Base-by-base conservation (phyloP, 37 sponge, comb jelly and placozoan species). In the Halisarca cf. caerulea region DNA sequence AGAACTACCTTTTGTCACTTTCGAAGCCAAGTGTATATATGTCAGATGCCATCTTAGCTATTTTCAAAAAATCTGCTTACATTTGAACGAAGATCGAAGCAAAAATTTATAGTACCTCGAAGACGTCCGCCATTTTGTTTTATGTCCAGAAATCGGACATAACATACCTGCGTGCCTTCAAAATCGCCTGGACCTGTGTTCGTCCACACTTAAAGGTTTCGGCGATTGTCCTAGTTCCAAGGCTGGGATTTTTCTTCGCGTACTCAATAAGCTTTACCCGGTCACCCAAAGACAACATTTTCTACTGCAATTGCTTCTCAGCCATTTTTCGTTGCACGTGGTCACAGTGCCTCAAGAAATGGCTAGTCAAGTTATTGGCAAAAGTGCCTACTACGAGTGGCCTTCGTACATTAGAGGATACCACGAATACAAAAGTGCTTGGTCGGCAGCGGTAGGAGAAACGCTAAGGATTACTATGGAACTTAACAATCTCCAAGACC, bases 231-330 rank as follows among this genome's bases (percentile, higher is more conserved):
- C 57, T 66, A 15, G 68, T 66, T 66, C 68, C 68, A 25, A 66
- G 25, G 68, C 68, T 66, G 28, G 68, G 68, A n/a, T 66, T 66
- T 27, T 66, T n/a, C 57, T 55, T 55, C 28, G 28, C 68, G 68
- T 66, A 66, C 21, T 15, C 28, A 9, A 66, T 66, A 66, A 66
- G 68, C 68, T 66, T 66, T n/a, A 66, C 68, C 68, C 68, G 14
- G 28, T 66, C 68, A n/a, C 68, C 68, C 68, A 66, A 66, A 66
- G 68, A 66, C 68, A 66, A 66, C 68, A n/a, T 66, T 18, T 66
- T 66, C 68, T 66, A 24, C 28, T 66, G 23, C 68, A 66, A 14
- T n/a, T 66, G 68, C 68, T 66, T 66, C 68, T 66, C 68, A 66
- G 28, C 28, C 68, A 66, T 25, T 55, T 55, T n/a, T n/a, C 68